A percentile compares a stretch with the other conserved stretches of the same genome.
phyloP scores from a whole-genome alignment of 2,888 invertebrate species.

The Xestoiulus laeticollis region DNA sequence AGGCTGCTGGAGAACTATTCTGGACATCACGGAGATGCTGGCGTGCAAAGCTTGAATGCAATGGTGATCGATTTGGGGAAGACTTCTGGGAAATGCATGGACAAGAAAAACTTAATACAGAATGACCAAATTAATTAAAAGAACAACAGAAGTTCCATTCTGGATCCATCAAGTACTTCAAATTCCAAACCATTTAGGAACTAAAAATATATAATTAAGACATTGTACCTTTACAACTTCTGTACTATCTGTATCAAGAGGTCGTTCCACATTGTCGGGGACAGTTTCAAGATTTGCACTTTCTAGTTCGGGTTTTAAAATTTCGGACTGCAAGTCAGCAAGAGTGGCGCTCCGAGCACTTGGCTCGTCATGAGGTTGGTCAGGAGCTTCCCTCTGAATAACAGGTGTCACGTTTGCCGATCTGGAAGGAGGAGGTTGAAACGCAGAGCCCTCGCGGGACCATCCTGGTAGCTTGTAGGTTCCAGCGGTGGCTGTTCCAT shows the following conservation, averaged over 20 bases:
- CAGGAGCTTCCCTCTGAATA: slow-evolving; percentile 54
- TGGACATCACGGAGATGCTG: slow-evolving; percentile 32
- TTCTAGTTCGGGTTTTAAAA: background rate
- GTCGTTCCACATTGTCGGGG: slow-evolving; percentile 55
- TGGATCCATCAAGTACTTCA: too few relatives aligned
- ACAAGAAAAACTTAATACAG: background rate
- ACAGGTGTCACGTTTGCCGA: slow-evolving; percentile 40
- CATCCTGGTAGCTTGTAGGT: slow-evolving; percentile 39
- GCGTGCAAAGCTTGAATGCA: background rate
- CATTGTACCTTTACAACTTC: slow-evolving; percentile 32
- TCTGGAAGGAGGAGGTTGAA: slow-evolving; percentile 44
- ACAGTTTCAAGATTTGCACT: slow-evolving; percentile 55
- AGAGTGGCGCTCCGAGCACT: background rate
- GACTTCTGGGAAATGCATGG: background rate
- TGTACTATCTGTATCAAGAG: slow-evolving; percentile 49
- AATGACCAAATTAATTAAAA: background rate
- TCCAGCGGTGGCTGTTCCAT: background rate
- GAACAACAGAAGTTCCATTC: background rate
- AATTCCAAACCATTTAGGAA: background rate
- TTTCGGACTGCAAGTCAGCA: background rate
- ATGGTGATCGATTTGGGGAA: slow-evolving; percentile 35
- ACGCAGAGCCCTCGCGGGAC: slow-evolving; percentile 52
- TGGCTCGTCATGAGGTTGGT: background rate
- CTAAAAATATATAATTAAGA: background rate
- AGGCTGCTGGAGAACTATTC: slow-evolving; percentile 50